Conservation (phyloP, 2,113 vertebrate genomes). For the Ondatra zibethicus region DNA sequence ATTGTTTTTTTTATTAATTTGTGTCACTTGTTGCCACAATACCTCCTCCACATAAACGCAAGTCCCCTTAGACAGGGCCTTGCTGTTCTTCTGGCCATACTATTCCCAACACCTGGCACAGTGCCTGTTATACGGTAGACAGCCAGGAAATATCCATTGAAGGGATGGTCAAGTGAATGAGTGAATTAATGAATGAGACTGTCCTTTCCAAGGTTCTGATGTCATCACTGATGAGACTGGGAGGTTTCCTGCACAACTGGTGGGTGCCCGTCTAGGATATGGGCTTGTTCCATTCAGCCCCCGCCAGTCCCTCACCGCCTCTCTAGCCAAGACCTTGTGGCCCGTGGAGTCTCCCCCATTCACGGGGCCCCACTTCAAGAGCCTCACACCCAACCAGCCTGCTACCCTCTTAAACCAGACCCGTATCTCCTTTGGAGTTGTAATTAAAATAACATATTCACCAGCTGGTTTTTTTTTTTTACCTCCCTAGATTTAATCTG, state of each 20-base stretch:
- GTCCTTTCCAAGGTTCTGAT: background rate
- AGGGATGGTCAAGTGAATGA: background rate
- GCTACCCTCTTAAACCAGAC: conserved; percentile 81
- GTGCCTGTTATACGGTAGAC: fast-evolving
- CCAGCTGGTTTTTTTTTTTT: conserved; percentile 91
- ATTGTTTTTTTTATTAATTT: background rate
- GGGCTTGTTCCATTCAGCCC: background rate
- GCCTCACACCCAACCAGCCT: background rate
- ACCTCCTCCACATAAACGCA: fast-evolving
- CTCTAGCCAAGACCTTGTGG: fast-evolving
- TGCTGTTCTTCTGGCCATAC: background rate
- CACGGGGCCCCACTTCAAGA: background rate
- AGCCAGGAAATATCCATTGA: too few species aligned
- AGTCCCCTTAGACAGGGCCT: background rate
- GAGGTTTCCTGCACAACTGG: too few species aligned
- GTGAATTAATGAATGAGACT: background rate
- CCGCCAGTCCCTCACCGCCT: fast-evolving
- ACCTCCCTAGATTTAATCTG: conserved; percentile 93
- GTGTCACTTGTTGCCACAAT: background rate
- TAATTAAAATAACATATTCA: conserved; percentile 98
- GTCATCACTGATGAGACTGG: background rate
- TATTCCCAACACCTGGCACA: background rate
- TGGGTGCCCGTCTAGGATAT: background rate
- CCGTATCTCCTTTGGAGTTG: conserved; percentile 88
- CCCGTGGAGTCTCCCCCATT: background rate